These are phyloP conservation scores for Sebastes diploproa DNA, from an alignment of 2,797 vertebrate species.

Conservation along the genomic window DNA sequence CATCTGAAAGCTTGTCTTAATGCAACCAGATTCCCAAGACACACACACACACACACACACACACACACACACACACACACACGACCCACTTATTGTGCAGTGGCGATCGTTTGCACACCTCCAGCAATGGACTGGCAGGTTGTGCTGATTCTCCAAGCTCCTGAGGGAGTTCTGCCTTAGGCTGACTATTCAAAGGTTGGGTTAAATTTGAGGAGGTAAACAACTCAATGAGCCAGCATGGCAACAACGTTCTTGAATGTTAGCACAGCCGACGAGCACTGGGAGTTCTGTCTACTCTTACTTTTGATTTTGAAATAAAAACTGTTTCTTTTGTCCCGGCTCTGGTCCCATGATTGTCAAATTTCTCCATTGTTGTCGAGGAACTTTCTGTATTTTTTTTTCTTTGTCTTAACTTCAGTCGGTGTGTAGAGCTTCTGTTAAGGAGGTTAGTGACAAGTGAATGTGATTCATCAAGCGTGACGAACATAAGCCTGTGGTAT, in stretches of 20 bases:
- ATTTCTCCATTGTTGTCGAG: constrained; percentile 30
- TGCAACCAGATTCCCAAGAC: neutral
- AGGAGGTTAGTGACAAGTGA: constrained; percentile 32
- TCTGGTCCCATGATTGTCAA: constrained; percentile 40
- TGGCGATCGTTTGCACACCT: constrained; percentile 32
- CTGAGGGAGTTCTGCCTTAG: constrained; percentile 42
- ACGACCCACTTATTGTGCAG: neutral
- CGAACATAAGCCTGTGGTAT: constrained; percentile 23
- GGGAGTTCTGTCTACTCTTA: constrained; percentile 11
- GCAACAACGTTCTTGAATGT: constrained; percentile 24
- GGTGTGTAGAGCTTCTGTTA: constrained; percentile 20
- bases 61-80: neutral
- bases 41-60: neutral
- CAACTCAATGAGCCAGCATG: constrained; percentile 36
- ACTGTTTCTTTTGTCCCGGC: constrained; percentile 21
- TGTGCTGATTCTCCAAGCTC: constrained; percentile 44
- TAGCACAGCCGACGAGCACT: constrained; percentile 5
- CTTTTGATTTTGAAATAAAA: constrained; percentile 50
- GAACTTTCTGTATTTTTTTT: constrained; percentile 10
- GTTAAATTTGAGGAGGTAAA: constrained; percentile 52
- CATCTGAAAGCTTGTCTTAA: constrained; percentile 8
- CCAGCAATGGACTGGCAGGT: constrained; percentile 49
- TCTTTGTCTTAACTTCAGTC: constrained; percentile 31
- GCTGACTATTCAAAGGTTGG: constrained; percentile 47
- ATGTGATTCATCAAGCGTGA: constrained; percentile 41